Percentiles rank a stretch among this genome's conserved stretches.
Conservation (phyloP, 2,888 invertebrate species). For the Hedychridium roseum region DNA sequence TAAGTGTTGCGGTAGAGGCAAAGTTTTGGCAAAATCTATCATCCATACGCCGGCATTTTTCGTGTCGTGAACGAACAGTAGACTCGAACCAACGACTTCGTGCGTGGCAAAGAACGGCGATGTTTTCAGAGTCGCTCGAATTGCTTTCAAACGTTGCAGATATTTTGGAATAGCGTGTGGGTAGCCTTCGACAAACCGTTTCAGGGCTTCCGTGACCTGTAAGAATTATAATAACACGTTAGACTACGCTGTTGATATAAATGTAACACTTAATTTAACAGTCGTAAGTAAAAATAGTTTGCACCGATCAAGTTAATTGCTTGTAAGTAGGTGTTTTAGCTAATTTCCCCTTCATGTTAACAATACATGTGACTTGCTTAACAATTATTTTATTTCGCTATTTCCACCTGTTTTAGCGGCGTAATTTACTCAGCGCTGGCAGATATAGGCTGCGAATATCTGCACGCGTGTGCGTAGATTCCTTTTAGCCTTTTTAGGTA, state of each 20-base stretch:
- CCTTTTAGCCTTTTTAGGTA: too few species aligned
- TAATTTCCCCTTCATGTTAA: too few species aligned
- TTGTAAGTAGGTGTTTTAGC: too few species aligned
- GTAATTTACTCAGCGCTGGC: too few species aligned
- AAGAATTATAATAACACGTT: conserved; percentile 4
- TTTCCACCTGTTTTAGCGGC: too few species aligned
- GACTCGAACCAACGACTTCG: conserved; percentile 93
- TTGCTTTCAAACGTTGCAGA: conserved; percentile 83
- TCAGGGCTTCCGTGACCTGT: conserved; percentile 78
- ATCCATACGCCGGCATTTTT: conserved; percentile 92
- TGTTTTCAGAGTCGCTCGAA: conserved; percentile 81
- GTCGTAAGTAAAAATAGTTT: not conserved
- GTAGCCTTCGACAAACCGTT: conserved; percentile 82
- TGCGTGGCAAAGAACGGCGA: conserved; percentile 92
- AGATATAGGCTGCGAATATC: too few species aligned
- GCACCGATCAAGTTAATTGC: not conserved
- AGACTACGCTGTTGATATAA: too few species aligned
- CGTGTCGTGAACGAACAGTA: conserved; percentile 93
- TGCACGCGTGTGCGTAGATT: too few species aligned
- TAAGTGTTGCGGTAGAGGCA: conserved; percentile 78
- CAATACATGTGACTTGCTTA: too few species aligned
- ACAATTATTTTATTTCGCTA: too few species aligned
- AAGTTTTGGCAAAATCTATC: conserved; percentile 97
- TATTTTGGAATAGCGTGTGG: conserved; percentile 82
- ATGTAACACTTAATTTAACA: too few species aligned